Base-by-base conservation (phyloP, 2,888 invertebrate species). In the Psylliodes chrysocephalus region DNA sequence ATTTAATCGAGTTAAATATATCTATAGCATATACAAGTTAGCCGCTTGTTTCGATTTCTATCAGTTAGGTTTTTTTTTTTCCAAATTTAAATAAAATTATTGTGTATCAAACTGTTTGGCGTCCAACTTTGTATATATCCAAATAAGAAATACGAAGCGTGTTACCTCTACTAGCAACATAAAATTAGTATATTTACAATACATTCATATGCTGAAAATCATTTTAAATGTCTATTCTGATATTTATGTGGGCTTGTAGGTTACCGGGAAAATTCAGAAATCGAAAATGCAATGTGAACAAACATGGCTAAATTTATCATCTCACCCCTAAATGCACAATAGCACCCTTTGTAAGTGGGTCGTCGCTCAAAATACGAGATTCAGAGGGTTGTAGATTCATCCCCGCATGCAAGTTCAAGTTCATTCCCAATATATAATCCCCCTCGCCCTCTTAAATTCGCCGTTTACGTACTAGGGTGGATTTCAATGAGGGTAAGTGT, bases 351-450 rank as follows among this genome's bases (percentile, higher is more conserved):
- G 46, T 60, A 60, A 64, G 22, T 64, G 60, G 64, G 64, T 64
- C 64, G 60, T 51, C 51, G 56, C 46, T 40, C 44, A 51, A 52
- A 56, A 57, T 51, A 55, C 44, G 51, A 46, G 33, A 64, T 64
- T 35, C 28, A 42, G 35, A 46, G 51, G 64, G 64, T 55, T 64
- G 64, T 14, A 49, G 30, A 49, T 51, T 60, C 52, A 59, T 59
- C 64, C 64, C 55, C 22, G 54, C 56, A 17, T 33, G 51, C 56
- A 60, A 64, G 60, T 64, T 64, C 64, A 64, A 60, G 64, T 64
- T 64, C 64, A 64, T 22, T 33, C 57, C 15, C 46, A 46, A 46
- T 46, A 46, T 14, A 46, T 12, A 35, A 35, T 12, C 14, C 35
- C 59, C 49, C 59, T 59, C 49, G 49, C 49, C 59, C 49, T 59